Conservation (phyloP, 2,113 vertebrate species). For the Zosterops hypoxanthus region DNA sequence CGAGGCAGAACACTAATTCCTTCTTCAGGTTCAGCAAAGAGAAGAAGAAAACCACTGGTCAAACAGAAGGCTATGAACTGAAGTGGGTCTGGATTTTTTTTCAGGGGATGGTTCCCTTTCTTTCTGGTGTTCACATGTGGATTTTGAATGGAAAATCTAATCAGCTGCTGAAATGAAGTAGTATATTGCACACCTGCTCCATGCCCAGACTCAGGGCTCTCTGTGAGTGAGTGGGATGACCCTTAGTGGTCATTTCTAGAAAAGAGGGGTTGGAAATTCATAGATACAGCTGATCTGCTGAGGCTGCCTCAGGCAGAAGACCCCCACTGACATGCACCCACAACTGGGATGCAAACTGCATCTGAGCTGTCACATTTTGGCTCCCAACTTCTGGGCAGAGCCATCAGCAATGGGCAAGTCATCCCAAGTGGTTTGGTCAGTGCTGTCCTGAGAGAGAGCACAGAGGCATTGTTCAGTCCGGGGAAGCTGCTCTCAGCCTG, state of each 20-base stretch:
- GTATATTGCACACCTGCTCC: background rate
- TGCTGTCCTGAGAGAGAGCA: background rate
- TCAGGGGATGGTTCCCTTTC: background rate
- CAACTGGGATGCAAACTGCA: rapidly evolving
- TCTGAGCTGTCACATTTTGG: background rate
- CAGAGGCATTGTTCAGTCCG: background rate
- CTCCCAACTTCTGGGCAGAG: background rate
- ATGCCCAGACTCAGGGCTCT: background rate
- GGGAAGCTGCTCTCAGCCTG: background rate
- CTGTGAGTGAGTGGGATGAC: background rate
- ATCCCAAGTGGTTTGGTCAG: background rate
- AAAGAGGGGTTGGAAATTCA: background rate
- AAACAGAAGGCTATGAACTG: background rate
- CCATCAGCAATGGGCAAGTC: rapidly evolving
- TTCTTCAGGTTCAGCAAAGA: background rate
- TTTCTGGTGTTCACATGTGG: background rate
- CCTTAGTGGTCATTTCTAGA: background rate
- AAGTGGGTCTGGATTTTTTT: background rate
- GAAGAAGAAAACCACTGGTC: background rate
- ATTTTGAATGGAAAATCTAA: background rate
- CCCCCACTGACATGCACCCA: rapidly evolving
- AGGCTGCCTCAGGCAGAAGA: background rate
- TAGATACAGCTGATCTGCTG: background rate
- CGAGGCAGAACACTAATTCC: background rate
- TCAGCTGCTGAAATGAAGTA: background rate